Percentiles rank a stretch among this genome's conserved stretches.
Evolutionary conservation across 2,888 invertebrate species (phyloP).

Genomic region (Ormyrus thymus): DNA sequence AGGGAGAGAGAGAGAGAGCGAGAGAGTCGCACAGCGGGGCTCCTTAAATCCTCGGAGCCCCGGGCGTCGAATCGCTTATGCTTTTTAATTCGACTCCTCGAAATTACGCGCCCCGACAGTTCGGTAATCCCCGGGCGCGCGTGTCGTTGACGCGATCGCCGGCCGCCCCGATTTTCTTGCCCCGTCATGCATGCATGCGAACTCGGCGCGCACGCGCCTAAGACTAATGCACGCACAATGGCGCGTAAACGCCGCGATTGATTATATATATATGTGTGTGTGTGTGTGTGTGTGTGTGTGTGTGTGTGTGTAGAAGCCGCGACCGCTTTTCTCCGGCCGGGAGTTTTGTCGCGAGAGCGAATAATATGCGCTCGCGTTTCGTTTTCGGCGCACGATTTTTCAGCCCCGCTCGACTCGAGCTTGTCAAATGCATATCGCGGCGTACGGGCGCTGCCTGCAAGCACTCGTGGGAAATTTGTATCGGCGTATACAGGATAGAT

Average conservation of each 20-base stretch:
- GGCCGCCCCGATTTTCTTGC: slow-evolving; percentile 24
- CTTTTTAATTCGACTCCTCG: slow-evolving; percentile 49
- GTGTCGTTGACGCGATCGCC: slow-evolving; percentile 61
- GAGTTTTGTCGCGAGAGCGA: slow-evolving; percentile 24
- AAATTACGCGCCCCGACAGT: slow-evolving; percentile 71
- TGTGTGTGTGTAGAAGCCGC: background rate
- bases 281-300: background rate
- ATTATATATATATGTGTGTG: background rate
- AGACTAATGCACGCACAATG: background rate
- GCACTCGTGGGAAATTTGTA: slow-evolving; percentile 18
- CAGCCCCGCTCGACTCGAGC: slow-evolving; percentile 31
- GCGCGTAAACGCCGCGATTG: background rate
- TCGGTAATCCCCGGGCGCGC: slow-evolving; percentile 68
- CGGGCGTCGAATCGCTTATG: slow-evolving; percentile 40
- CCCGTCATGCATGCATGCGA: slow-evolving; percentile 37
- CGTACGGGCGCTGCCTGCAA: background rate
- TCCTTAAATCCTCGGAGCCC: background rate
- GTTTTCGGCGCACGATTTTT: slow-evolving; percentile 39
- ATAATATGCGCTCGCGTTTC: background rate
- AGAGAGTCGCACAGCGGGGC: background rate
- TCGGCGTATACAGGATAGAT: background rate
- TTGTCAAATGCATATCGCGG: slow-evolving; percentile 51
- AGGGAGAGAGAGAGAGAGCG: slow-evolving; percentile 16
- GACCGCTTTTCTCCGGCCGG: background rate
- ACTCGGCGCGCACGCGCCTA: slow-evolving; percentile 7